These are phyloP conservation scores for Drosophila nigrodunni DNA, from an alignment of 1,140 invertebrate genomes.

Conservation along the genomic window DNA sequence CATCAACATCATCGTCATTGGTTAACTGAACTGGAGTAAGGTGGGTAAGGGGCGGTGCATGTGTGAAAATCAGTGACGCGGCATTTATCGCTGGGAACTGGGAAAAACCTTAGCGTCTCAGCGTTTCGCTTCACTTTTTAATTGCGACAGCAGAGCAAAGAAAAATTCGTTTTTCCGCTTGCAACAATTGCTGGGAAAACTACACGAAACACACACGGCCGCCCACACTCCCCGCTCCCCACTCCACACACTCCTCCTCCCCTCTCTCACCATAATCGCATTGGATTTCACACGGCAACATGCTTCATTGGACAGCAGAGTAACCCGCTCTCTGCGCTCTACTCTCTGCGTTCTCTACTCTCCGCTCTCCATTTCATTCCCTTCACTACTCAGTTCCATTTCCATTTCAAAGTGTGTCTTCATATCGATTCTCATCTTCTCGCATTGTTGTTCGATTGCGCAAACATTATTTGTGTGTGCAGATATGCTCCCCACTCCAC, in stretches of 20 bases:
- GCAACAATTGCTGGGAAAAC: constrained; percentile 67
- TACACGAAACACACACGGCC: background rate
- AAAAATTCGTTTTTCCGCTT: constrained; percentile 66
- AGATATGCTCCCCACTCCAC: constrained; percentile 30
- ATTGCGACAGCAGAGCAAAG: constrained; percentile 66
- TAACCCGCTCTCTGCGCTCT: constrained; percentile 10
- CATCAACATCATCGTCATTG: background rate
- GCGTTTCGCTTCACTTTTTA: constrained; percentile 63
- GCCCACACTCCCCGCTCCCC: background rate
- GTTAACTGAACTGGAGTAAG: background rate
- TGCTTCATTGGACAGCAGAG: constrained; percentile 66
- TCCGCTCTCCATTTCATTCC: constrained; percentile 8
- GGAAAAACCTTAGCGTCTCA: constrained; percentile 58
- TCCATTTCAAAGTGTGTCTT: background rate
- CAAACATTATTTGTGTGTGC: constrained; percentile 68
- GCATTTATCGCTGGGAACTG: constrained; percentile 66
- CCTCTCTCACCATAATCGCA: constrained; percentile 9
- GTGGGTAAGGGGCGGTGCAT: background rate
- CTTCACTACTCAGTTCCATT: background rate
- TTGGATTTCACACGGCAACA: constrained; percentile 72
- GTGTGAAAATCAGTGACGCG: constrained; percentile 78
- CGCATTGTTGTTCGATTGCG: constrained; percentile 76
- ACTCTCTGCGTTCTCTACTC: background rate
- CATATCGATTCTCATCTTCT: constrained; percentile 7
- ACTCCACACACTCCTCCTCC: too few species aligned